Base-by-base conservation (phyloP, 2,113 vertebrate species). In the Tapirus terrestris region DNA sequence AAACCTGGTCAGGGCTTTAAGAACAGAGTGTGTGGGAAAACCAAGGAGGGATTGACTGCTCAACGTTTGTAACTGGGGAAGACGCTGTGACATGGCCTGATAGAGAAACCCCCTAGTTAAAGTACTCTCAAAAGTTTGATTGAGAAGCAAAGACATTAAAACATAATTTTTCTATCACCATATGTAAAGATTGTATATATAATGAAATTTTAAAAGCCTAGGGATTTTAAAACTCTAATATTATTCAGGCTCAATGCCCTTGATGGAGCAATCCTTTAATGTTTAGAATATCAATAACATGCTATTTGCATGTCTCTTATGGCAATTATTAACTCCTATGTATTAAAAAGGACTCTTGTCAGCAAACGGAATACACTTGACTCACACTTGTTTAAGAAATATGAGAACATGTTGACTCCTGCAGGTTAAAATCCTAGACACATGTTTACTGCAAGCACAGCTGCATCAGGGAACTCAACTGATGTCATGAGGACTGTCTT, bases 401-500 rank as follows among this genome's bases (percentile, higher is more conserved):
- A 53, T 61, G 33, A 72, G 53, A 51, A 67, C 0, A 6, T 36
- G 33, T 20, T 79, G 17, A 60, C 5, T 80, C 58, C 10, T 14
- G 3, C 9, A 61, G 25, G 16, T 80, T 73, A 68, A 89, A 77
- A n/a, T 83, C n/a, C n/a, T 39, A 60, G 56, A 56, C 2, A 23
- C 53, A 9, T 25, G 5, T 12, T 73, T 67, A 36, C 8, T 58
- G 27, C 8, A 70, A 20, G n/a, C 9, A 48, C 18, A 56, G 11
- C 18, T 23, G 2, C 48, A 17, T 53, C 43, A 75, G 14, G 13
- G 3, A 70, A 53, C 11, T 43, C 51, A 10, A 1, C 12, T 75
- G 31, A 45, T 56, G 23, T 21, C 1, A 0, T 12, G 1, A 58
- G 0, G 39, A 25, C 25, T 31, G 2, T 9, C 21, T 31, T 20